These are phyloP conservation scores for Grallaria varia DNA, from an alignment of 2,113 vertebrate genomes.

Conservation along the genomic window DNA sequence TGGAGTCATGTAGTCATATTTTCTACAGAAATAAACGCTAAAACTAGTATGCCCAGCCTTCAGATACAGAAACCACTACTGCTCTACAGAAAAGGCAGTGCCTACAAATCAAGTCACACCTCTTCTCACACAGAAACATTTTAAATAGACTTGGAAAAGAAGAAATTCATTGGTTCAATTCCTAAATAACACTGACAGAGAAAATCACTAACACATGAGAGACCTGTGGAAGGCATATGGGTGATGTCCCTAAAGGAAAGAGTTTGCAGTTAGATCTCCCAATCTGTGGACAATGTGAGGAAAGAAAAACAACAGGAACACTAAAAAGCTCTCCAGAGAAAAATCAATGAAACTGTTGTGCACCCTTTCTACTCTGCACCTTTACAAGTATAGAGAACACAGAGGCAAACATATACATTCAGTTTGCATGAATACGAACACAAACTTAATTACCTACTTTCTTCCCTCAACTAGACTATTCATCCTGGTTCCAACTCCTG, in stretches of 20 bases:
- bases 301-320: not conserved
- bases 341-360: not conserved
- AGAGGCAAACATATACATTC: not conserved
- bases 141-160: not conserved
- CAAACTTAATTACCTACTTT: not conserved
- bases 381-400: not conserved
- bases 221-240: not conserved
- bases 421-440: not conserved
- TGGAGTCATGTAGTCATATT: accelerated
- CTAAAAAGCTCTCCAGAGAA: not conserved
- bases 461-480: not conserved
- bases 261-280: not conserved
- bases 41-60: not conserved
- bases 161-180: not conserved
- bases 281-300: not conserved
- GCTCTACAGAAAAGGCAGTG: not conserved
- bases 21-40: not conserved
- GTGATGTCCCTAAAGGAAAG: not conserved
- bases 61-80: not conserved
- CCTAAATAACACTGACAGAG: not conserved
- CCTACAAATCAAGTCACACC: not conserved
- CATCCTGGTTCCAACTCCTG: not conserved
- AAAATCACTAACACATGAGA: not conserved
- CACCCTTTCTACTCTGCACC: not conserved
- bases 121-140: not conserved